phyloP scores from a whole-genome alignment of 1,140 invertebrate species.

The Trachymyrmex cornetzi region DNA sequence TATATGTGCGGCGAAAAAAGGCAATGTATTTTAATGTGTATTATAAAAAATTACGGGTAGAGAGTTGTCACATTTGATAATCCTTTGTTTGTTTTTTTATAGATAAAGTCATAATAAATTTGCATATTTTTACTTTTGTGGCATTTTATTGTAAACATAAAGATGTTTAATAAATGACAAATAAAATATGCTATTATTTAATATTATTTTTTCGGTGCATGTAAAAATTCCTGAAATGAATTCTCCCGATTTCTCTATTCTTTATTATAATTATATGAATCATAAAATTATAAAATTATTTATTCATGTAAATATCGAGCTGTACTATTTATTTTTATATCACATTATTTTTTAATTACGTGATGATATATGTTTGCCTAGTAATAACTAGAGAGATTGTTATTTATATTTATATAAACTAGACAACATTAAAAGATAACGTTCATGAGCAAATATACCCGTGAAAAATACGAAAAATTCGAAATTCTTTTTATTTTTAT shows the following conservation, averaged over 20 bases:
- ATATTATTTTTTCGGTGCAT: not conserved
- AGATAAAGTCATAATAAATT: not conserved
- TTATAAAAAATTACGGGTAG: not conserved
- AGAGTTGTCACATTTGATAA: not conserved
- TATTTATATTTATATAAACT: not conserved
- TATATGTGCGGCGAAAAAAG: no score
- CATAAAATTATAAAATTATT: slow-evolving; percentile 12
- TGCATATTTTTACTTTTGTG: not conserved
- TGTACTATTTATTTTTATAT: slow-evolving; percentile 12
- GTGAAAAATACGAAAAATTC: not conserved
- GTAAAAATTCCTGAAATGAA: not conserved
- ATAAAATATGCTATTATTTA: slow-evolving; percentile 1
- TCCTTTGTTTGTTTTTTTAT: not conserved
- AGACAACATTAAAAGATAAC: not conserved
- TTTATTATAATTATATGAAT: slow-evolving; percentile 1
- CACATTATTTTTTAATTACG: not conserved
- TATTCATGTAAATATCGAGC: not conserved
- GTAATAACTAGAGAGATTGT: not conserved
- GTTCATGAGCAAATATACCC: not conserved
- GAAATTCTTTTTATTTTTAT: not conserved
- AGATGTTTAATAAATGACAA: no score
- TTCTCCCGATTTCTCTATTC: not conserved
- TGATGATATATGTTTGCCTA: not conserved
- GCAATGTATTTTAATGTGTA: not conserved
- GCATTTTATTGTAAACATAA: slow-evolving; percentile 11